A percentile compares a stretch with the other conserved stretches of the same genome.
Evolutionary conservation across 35 echinoderm and acorn worm genomes (phyloP).

Genomic region (Amphiura filiformis): DNA sequence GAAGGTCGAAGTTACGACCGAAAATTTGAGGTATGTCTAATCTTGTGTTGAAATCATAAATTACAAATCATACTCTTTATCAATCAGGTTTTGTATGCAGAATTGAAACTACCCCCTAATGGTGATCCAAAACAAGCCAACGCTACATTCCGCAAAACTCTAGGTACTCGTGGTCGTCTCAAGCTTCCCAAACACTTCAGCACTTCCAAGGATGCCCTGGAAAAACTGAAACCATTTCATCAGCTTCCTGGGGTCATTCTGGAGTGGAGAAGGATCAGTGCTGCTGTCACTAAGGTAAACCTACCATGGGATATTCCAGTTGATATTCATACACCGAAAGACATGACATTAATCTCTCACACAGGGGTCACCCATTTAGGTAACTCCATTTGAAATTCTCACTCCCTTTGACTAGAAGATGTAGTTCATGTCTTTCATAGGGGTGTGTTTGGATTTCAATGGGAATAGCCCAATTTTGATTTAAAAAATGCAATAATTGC

Average conservation of each 20-base stretch:
- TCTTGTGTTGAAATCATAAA: too few relatives aligned
- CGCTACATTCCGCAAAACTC: slow-evolving; percentile 49
- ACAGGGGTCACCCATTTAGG: too few relatives aligned
- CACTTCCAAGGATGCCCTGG: slow-evolving; percentile 83
- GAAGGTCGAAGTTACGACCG: neutral
- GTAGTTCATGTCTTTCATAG: too few relatives aligned
- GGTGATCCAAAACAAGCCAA: slow-evolving; percentile 56
- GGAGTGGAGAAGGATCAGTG: slow-evolving; percentile 80
- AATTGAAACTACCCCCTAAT: slow-evolving; percentile 85
- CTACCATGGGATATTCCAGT: neutral
- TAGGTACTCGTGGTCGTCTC: slow-evolving; percentile 62
- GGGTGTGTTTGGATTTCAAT: too few relatives aligned
- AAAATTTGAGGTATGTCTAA: too few relatives aligned
- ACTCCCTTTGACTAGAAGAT: neutral
- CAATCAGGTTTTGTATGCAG: slow-evolving; percentile 78
- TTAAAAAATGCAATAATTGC: too few relatives aligned
- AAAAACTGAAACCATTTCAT: slow-evolving; percentile 87
- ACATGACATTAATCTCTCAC: too few relatives aligned
- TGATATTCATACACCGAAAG: neutral
- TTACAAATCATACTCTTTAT: neutral
- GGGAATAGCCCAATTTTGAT: too few relatives aligned
- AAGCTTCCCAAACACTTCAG: slow-evolving; percentile 87
- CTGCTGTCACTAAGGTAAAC: slow-evolving; percentile 74
- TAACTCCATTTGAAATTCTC: too few relatives aligned
- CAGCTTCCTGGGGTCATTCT: slow-evolving; percentile 79